Conservation (phyloP, 2,113 vertebrate species). For the Perognathus longimembris region DNA sequence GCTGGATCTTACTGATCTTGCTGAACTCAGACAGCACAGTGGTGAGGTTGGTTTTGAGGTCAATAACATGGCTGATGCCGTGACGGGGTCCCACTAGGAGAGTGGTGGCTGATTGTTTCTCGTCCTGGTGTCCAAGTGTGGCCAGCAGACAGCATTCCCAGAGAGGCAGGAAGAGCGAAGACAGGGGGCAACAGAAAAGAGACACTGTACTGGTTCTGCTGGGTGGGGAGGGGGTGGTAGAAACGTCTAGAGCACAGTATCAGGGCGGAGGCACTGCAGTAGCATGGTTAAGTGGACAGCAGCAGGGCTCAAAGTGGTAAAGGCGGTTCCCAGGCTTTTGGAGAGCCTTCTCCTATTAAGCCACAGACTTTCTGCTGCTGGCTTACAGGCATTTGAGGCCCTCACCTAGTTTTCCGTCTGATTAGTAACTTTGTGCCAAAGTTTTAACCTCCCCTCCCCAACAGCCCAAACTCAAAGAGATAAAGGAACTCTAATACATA, state of each 20-base stretch:
- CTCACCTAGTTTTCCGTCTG: background rate
- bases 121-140: slow-evolving; percentile 87
- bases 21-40: slow-evolving; percentile 98
- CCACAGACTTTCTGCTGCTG: background rate
- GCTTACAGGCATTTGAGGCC: background rate
- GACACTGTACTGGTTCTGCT: background rate
- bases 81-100: slow-evolving; percentile 97
- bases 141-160: background rate
- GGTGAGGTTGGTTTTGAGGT: slow-evolving; percentile 99
- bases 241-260: background rate
- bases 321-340: background rate
- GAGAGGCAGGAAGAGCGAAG: slow-evolving; percentile 22
- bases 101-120: slow-evolving; percentile 96
- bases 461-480: slow-evolving; percentile 34
- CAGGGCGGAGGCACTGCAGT: background rate
- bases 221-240: background rate
- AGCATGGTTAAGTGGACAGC: background rate
- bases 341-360: background rate
- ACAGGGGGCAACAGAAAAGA: background rate
- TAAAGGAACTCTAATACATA: slow-evolving; percentile 3
- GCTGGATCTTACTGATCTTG: slow-evolving; percentile 97
- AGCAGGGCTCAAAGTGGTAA: background rate
- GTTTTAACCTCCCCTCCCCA: background rate
- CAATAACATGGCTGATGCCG: slow-evolving; percentile 98
- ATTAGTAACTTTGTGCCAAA: background rate